Conservation (phyloP, 2,888 invertebrate genomes). For the Anthoptus insignis region DNA sequence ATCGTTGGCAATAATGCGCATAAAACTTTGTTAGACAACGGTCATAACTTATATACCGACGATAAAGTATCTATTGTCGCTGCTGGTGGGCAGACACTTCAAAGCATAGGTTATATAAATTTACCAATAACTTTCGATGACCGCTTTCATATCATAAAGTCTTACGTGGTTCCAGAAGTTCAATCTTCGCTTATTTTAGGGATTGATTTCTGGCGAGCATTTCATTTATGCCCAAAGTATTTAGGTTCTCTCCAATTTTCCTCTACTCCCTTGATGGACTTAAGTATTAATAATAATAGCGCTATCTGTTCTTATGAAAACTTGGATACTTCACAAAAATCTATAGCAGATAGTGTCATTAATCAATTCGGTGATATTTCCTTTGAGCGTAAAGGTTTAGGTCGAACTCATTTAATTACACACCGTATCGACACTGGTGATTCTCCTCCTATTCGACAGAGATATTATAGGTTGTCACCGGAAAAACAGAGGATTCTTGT, state of each 20-base stretch:
- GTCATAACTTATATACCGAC: not conserved
- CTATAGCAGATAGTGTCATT: slow-evolving; percentile 40
- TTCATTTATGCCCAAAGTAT: slow-evolving; percentile 39
- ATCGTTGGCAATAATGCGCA: not conserved
- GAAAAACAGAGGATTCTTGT: slow-evolving; percentile 44
- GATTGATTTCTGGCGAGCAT: slow-evolving; percentile 43
- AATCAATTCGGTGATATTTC: slow-evolving; percentile 43
- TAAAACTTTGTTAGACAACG: not conserved
- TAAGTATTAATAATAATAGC: no score
- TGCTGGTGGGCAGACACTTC: slow-evolving; percentile 42
- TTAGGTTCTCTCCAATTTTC: not conserved
- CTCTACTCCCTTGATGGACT: not conserved
- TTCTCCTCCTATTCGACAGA: slow-evolving; percentile 42
- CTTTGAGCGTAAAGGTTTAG: slow-evolving; percentile 42
- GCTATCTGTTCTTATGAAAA: not conserved
- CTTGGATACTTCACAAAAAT: slow-evolving; percentile 17
- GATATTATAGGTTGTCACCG: slow-evolving; percentile 46
- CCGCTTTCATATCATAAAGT: slow-evolving; percentile 28
- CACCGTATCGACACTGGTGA: slow-evolving; percentile 49
- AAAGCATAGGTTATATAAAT: slow-evolving; percentile 36
- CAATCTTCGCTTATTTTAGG: slow-evolving; percentile 39
- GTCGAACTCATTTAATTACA: slow-evolving; percentile 44
- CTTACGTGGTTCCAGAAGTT: slow-evolving; percentile 35
- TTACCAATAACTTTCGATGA: slow-evolving; percentile 38
- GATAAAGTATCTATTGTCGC: slow-evolving; percentile 17